Evolutionary conservation across 2,797 vertebrate species (phyloP).

Genomic region (Passerculus sandwichensis): DNA sequence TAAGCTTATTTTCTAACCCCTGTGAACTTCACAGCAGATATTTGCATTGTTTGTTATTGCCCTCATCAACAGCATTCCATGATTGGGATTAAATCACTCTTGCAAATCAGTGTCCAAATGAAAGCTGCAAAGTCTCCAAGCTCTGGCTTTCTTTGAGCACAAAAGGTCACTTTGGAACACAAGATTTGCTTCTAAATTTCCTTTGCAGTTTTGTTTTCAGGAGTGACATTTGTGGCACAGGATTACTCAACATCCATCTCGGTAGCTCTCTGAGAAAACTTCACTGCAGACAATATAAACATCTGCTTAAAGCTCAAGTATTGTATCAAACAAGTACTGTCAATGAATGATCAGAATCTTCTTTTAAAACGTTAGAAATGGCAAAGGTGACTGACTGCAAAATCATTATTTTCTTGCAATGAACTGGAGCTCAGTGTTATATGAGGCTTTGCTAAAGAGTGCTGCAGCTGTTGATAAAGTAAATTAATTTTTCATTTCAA

Average conservation of each 20-base stretch:
- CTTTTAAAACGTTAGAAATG: conserved; percentile 73
- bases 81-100: conserved; percentile 3
- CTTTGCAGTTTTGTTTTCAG: conserved; percentile 5
- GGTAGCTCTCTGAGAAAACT: conserved; percentile 17
- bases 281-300: conserved; percentile 76
- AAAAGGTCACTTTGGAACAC: conserved; percentile 21
- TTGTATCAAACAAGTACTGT: conserved; percentile 78
- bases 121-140: conserved; percentile 60
- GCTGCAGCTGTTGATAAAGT: neutral
- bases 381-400: conserved; percentile 83
- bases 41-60: conserved; percentile 78
- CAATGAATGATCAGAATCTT: conserved; percentile 79
- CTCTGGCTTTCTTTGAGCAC: conserved; percentile 25
- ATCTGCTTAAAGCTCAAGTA: conserved; percentile 83
- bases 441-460: neutral
- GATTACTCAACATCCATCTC: neutral
- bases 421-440: neutral
- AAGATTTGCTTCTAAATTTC: conserved; percentile 12
- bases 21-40: conserved; percentile 80
- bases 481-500: conserved; percentile 4
- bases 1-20: conserved; percentile 81
- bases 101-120: conserved; percentile 1
- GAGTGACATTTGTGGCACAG: neutral
- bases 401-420: conserved; percentile 25
- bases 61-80: conserved; percentile 9